These are phyloP conservation scores for Dromaius novaehollandiae DNA, from an alignment of 2,113 vertebrate genomes.

Conservation along the genomic window DNA sequence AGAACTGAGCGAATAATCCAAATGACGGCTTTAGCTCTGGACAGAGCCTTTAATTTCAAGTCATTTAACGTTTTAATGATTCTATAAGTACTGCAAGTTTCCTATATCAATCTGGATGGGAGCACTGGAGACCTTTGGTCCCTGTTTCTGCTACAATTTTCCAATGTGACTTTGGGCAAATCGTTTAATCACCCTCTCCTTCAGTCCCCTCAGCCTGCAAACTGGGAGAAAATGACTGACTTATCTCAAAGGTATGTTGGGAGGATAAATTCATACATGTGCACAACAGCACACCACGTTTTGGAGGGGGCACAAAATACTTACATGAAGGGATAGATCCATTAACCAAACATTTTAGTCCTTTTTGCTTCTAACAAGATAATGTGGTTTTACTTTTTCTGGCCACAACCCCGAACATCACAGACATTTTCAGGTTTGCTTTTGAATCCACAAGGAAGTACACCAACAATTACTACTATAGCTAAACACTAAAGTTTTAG, in stretches of 20 bases:
- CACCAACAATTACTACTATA: background rate
- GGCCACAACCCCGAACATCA: background rate
- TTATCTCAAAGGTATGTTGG: background rate
- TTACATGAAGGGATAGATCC: background rate
- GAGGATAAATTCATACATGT: background rate
- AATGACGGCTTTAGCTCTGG: slow-evolving; percentile 11
- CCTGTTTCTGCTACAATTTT: background rate
- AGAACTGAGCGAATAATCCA: slow-evolving; percentile 29
- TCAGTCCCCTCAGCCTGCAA: background rate
- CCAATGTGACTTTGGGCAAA: background rate
- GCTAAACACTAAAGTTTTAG: background rate
- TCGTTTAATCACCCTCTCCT: background rate
- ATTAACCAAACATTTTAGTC: background rate
- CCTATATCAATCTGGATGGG: background rate
- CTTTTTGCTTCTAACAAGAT: background rate
- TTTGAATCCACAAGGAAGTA: background rate
- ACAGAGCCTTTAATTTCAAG: slow-evolving; percentile 8
- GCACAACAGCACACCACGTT: background rate
- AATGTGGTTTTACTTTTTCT: rapidly evolving
- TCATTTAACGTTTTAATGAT: slow-evolving; percentile 29
- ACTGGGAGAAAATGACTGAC: background rate
- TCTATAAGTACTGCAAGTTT: background rate
- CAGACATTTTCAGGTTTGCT: background rate
- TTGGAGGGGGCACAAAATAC: background rate
- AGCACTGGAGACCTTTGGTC: rapidly evolving